A percentile compares a stretch with the other conserved stretches of the same genome.
Conservation (phyloP, 2,888 invertebrate genomes). For the Dicranocentrus wangi region DNA sequence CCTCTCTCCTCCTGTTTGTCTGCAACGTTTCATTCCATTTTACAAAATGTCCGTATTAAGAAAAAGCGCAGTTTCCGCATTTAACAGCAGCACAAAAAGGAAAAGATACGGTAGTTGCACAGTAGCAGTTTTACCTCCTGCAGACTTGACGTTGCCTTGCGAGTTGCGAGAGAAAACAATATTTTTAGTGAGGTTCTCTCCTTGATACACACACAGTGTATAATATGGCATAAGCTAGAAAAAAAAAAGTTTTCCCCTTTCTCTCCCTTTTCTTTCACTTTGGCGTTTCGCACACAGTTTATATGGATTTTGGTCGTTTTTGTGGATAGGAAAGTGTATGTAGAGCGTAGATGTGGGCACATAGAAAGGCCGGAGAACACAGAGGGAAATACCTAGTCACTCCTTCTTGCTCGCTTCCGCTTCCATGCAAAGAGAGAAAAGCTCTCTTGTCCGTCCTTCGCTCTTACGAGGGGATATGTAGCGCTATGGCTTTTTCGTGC, state of each 20-base stretch:
- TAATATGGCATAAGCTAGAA: no score
- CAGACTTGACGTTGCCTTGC: constrained; percentile 14
- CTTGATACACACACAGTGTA: no score
- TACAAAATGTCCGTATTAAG: constrained; percentile 17
- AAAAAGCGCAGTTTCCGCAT: constrained; percentile 38
- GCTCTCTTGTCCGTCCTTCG: constrained; percentile 11
- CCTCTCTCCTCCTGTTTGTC: constrained; percentile 16
- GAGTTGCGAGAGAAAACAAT: not conserved
- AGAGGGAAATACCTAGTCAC: constrained; percentile 12
- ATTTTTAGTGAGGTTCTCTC: no score
- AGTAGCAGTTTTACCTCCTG: constrained; percentile 23
- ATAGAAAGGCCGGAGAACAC: no score
- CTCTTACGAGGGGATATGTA: not conserved
- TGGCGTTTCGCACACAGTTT: no score
- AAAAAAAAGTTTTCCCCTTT: no score
- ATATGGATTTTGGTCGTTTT: no score
- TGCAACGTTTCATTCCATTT: constrained; percentile 20
- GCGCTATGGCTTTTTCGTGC: not conserved
- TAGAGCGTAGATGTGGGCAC: no score
- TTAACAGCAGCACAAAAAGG: constrained; percentile 22
- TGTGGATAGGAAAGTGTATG: no score
- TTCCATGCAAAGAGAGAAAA: not conserved
- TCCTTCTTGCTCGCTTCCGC: constrained; percentile 12
- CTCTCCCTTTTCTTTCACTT: no score
- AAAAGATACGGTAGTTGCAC: not conserved